Evolutionary conservation across 2,888 invertebrate species (phyloP).

Genomic region (Parthenolecanium corni): DNA sequence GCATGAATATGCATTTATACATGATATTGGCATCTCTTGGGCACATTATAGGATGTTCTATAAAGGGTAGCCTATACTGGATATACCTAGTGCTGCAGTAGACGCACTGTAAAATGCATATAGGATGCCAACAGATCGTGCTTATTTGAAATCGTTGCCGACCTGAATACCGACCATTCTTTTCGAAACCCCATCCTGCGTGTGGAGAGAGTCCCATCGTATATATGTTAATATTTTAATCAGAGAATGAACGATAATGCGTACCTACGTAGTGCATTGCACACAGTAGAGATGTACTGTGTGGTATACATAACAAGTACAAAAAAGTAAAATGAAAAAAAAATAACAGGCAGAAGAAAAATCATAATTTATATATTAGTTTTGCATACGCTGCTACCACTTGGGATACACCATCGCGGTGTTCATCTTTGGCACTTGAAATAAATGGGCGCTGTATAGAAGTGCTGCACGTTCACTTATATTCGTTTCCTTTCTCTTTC

Average conservation of each 20-base stretch:
- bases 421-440: neutral
- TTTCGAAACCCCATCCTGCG: constrained; percentile 11
- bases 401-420: neutral
- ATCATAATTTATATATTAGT: neutral
- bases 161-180: constrained; percentile 25
- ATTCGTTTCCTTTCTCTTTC: no score
- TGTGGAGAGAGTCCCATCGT: constrained; percentile 11
- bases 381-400: neutral
- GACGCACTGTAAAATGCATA: no score
- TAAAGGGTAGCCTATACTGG: no score
- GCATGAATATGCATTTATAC: no score
- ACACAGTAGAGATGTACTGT: neutral
- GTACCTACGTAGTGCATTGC: neutral
- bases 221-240: constrained; percentile 24
- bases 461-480: no score
- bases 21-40: no score
- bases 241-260: constrained; percentile 20
- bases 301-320: no score
- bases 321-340: no score
- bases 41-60: no score
- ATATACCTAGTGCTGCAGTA: no score
- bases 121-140: constrained; percentile 2
- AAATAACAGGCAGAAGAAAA: neutral
- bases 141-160: constrained; percentile 14
- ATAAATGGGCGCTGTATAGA: neutral